Percentiles rank a stretch among this genome's conserved stretches.
Evolutionary conservation across 2,888 invertebrate species (phyloP).

Genomic region (Amphiduros pacificus): DNA sequence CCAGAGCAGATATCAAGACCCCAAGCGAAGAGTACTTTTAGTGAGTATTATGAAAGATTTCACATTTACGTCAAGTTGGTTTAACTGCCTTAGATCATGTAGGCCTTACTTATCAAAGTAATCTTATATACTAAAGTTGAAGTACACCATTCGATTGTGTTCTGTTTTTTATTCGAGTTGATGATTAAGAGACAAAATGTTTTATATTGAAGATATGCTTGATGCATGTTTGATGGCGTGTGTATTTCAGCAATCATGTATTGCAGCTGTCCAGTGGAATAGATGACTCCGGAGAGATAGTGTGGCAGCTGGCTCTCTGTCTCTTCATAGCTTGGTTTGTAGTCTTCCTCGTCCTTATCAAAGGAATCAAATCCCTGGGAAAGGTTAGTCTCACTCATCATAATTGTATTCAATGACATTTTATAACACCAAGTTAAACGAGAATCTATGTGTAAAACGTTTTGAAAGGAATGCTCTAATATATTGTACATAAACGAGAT

Average conservation of each 20-base stretch:
- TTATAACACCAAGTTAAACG: no score
- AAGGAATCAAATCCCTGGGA: slow-evolving; percentile 57
- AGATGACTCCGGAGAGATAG: slow-evolving; percentile 43
- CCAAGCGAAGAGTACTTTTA: slow-evolving; percentile 32
- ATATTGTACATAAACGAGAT: no score
- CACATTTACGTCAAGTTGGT: background rate
- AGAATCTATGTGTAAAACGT: no score
- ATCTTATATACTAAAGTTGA: no score
- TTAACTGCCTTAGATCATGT: background rate
- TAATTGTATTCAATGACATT: no score
- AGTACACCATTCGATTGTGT: no score
- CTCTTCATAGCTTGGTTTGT: slow-evolving; percentile 54
- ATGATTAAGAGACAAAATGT: no score
- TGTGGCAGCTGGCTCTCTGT: slow-evolving; percentile 53
- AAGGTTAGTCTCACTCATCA: slow-evolving; percentile 45
- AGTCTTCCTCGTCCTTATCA: slow-evolving; percentile 52
- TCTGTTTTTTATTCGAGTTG: no score
- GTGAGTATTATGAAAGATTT: slow-evolving; percentile 25
- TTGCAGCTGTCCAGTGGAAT: slow-evolving; percentile 46
- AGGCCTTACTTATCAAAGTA: background rate
- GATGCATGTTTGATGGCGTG: no score
- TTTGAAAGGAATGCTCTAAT: no score
- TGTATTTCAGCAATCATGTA: slow-evolving; percentile 34
- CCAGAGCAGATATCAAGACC: slow-evolving; percentile 19
- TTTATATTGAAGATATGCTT: no score